Base-by-base conservation (phyloP, 2,797 vertebrate species). In the Falco novaeseelandiae region DNA sequence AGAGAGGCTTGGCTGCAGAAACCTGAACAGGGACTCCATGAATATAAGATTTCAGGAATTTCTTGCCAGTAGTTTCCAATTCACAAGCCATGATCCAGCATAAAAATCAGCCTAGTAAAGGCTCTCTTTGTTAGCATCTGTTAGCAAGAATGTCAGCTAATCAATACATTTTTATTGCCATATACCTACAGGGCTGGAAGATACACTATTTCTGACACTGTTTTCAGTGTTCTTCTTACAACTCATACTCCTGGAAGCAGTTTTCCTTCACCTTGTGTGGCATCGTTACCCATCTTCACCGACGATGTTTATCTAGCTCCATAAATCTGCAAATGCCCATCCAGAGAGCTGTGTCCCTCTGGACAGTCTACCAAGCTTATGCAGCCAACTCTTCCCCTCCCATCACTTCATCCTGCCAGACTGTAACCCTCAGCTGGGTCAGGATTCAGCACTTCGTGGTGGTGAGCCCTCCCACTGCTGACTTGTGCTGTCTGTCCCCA, bases 151-250 rank as follows among this genome's bases (percentile, higher is more conserved):
- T 76, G 89, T 94, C 93, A 96, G 51, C 54, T 95, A 96, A 96
- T 96, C 96, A 63, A 97, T 97, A 96, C 8, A 59, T 83, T 76
- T 92, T 85, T 94, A 91, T 87, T 91, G 93, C 94, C 96, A 96
- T 72, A 90, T 95, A 92, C 87, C 95, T 81, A 81, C 84, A 89
- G 95, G 96, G 94, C 89, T 97, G 62, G 46, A 92, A 96, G 40
- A 96, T 65, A 94, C 87, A 83, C 58, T 74, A 65, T 95, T 93
- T 77, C 79, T 92, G 76, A 96, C 76, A 87, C 72, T 93, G 82
- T 79, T 91, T 95, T 95, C 59, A 70, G 38, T 90, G 91, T 84
- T 97, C 44, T 67, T 54, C 55, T 93, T 90, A 93, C 77, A 96
- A 54, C 21, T 94, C 44, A 14, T 30, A 23, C 77, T 95, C 59